These are phyloP conservation scores for Stegophylla sp. DNA, from an alignment of 2,888 invertebrate genomes.

Conservation along the genomic window DNA sequence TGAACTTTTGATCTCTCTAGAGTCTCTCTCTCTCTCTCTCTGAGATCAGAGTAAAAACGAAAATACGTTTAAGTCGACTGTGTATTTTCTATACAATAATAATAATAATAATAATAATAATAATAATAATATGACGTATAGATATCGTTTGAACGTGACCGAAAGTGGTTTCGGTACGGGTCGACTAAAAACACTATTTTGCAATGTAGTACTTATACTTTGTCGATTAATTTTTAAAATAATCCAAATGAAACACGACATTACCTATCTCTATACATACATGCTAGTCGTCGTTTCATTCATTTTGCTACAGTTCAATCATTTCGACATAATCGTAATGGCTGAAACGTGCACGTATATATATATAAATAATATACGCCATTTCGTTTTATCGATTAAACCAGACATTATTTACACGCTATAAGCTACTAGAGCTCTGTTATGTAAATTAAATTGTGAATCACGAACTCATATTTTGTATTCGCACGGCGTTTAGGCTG, in stretches of 20 bases:
- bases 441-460: too few relatives aligned
- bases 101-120: not conserved
- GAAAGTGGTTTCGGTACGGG: not conserved
- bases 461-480: too few relatives aligned
- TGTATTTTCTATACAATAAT: not conserved
- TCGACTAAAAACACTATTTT: not conserved
- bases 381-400: too few relatives aligned
- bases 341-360: too few relatives aligned
- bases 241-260: not conserved
- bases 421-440: too few relatives aligned
- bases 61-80: not conserved
- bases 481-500: too few relatives aligned
- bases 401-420: too few relatives aligned
- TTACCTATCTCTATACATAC: not conserved
- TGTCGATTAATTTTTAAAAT: not conserved
- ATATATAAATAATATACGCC: too few relatives aligned
- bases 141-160: not conserved
- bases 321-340: too few relatives aligned
- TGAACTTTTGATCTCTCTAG: slow-evolving; percentile 8
- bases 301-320: too few relatives aligned
- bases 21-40: too few relatives aligned
- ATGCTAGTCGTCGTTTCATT: too few relatives aligned
- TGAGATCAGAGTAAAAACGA: not conserved
- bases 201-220: not conserved
- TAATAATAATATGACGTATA: not conserved